These are phyloP conservation scores for Erebia epiphron DNA, from an alignment of 2,888 invertebrate genomes.

Conservation along the genomic window DNA sequence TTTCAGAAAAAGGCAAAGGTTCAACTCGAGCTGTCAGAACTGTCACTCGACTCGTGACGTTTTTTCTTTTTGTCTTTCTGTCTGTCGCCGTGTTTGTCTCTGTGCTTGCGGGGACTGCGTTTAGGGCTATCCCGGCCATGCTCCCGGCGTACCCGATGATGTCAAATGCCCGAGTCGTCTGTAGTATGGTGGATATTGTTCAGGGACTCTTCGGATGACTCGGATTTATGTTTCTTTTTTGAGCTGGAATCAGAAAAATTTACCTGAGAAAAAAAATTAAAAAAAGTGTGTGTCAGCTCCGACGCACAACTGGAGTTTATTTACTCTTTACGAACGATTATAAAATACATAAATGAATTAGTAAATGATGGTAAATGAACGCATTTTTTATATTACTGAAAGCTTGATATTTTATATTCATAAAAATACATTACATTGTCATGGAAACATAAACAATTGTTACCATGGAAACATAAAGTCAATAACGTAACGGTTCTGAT, in stretches of 20 bases:
- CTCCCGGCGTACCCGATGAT: slow-evolving; percentile 71
- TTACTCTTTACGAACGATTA: too few relatives aligned
- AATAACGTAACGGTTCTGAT: too few relatives aligned
- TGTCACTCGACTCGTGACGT: slow-evolving; percentile 59
- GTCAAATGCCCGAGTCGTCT: slow-evolving; percentile 80
- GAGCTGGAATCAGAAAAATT: slow-evolving; percentile 43
- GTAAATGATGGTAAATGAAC: too few relatives aligned
- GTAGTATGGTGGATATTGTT: slow-evolving; percentile 76
- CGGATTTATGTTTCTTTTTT: slow-evolving; percentile 71
- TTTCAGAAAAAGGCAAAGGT: slow-evolving; percentile 31
- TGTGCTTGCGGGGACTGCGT: slow-evolving; percentile 53
- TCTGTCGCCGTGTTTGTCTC: slow-evolving; percentile 52
- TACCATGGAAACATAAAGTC: too few relatives aligned
- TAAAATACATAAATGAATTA: too few relatives aligned
- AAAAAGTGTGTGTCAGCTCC: too few relatives aligned
- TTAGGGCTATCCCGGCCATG: slow-evolving; percentile 70
- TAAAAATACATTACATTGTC: too few relatives aligned
- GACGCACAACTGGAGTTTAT: too few relatives aligned
- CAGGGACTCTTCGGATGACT: slow-evolving; percentile 71
- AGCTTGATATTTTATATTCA: too few relatives aligned
- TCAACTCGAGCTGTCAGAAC: slow-evolving; percentile 72
- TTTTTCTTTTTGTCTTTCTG: slow-evolving; percentile 61
- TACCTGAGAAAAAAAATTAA: too few relatives aligned
- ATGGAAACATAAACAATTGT: too few relatives aligned
- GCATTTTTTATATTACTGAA: too few relatives aligned